These are phyloP conservation scores for Crotalus tigris DNA, from an alignment of 2,113 vertebrate genomes.

Conservation along the genomic window DNA sequence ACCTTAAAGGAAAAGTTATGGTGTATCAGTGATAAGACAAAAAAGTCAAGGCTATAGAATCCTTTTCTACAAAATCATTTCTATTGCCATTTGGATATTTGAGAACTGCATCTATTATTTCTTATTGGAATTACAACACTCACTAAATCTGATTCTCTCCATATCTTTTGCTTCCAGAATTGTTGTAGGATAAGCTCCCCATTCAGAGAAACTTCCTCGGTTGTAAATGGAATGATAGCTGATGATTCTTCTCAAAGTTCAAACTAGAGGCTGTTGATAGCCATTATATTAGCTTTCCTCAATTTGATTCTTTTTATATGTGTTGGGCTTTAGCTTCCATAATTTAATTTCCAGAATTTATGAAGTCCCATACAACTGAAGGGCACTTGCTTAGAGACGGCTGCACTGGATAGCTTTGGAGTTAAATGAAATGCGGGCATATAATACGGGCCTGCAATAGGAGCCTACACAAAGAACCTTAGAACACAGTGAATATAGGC, in stretches of 20 bases:
- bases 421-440: conserved; percentile 14
- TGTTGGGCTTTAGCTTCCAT: not conserved
- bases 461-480: conserved; percentile 20
- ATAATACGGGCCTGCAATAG: conserved; percentile 1
- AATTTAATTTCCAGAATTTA: not conserved
- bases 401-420: not conserved
- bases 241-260: not conserved
- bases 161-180: not conserved
- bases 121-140: not conserved
- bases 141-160: not conserved
- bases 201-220: not conserved
- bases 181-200: not conserved
- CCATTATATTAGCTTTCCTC: not conserved
- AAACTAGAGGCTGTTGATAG: not conserved
- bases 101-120: not conserved
- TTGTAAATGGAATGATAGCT: not conserved
- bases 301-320: not conserved
- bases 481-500: conserved; percentile 3
- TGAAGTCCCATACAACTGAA: not conserved
- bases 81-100: conserved; percentile 4
- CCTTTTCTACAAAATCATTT: not conserved
- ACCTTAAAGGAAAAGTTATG: not conserved
- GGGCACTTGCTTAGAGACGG: not conserved
- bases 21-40: no score
- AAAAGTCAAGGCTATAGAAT: not conserved